Base-by-base conservation (phyloP, 2,888 invertebrate genomes). In the Agrilus cyanescens region DNA sequence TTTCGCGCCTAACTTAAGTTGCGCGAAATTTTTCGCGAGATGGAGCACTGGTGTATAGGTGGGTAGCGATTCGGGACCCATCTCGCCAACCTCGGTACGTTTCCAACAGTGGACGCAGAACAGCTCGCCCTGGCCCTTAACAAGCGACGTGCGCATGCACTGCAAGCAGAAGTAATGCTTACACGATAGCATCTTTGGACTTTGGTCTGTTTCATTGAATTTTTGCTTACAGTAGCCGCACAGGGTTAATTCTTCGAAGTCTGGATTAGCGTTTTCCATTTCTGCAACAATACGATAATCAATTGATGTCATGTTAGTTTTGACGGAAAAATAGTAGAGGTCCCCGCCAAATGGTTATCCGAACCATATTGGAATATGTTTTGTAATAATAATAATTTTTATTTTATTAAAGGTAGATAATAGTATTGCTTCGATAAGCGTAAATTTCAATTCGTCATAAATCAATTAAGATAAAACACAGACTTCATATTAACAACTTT, bases 161-260 rank as follows among this genome's bases (percentile, higher is more conserved):
- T 79, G 76, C 63, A 83, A 71, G 63, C 84, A 84, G 67, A 83
- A 83, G 67, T 81, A 80, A 64, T 84, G 84, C 61, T 82, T 80
- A 71, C 84, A 84, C 53, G 78, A 75, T 53, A 84, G 73, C 63
- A 81, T 68, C 65, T 84, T 83, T 48, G 83, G 83, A 60, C 76
- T 74, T 60, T 78, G 78, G 63, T 82, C 82, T 48, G 71, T 70
- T 55, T 82, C 80, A 67, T 82, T 82, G 71, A 81, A 83, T 63
- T 78, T 76, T 63, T 78, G 75, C 68, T 80, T 80, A 72, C 83
- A 83, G 62, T 76, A 80, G 59, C 80, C 79, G 73, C 86, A 82
- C 58, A 78, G 69, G 64, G 80, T 78, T 64, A 83, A 71, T 69
- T 82, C 82, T 67, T 82, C 82, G 63, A 82, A 72, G 66, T 82